These are phyloP conservation scores for Gambusia holbrooki DNA, from an alignment of 2,113 vertebrate genomes.

Conservation along the genomic window DNA sequence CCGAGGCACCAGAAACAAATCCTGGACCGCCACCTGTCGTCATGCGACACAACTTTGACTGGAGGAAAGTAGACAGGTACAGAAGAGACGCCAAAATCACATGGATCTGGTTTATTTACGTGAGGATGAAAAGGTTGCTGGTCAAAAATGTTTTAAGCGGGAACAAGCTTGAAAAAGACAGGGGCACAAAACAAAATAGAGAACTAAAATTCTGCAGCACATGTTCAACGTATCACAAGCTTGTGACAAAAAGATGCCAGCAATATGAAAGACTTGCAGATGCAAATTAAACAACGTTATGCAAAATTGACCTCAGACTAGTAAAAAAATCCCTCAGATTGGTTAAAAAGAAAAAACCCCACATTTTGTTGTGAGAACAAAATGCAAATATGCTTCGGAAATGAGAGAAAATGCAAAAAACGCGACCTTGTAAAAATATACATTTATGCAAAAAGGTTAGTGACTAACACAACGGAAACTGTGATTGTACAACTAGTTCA, in stretches of 20 bases:
- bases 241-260: background rate
- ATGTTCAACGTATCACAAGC: background rate
- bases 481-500: background rate
- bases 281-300: background rate
- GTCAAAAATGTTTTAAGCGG: background rate
- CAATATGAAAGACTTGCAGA: background rate
- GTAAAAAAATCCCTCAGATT: no score
- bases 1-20: constrained; percentile 11
- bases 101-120: background rate
- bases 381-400: no score
- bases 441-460: background rate
- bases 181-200: no score
- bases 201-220: background rate
- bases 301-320: background rate
- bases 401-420: background rate
- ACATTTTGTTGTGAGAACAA: no score
- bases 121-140: background rate
- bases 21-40: constrained; percentile 80
- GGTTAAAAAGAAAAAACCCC: background rate
- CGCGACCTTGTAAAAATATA: background rate
- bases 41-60: constrained; percentile 86
- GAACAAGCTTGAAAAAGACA: background rate
- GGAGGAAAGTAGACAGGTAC: constrained; percentile 88
- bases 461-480: background rate
- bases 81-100: background rate